Conservation (phyloP, 2,888 invertebrate genomes). For the Ernsta delagoae region DNA sequence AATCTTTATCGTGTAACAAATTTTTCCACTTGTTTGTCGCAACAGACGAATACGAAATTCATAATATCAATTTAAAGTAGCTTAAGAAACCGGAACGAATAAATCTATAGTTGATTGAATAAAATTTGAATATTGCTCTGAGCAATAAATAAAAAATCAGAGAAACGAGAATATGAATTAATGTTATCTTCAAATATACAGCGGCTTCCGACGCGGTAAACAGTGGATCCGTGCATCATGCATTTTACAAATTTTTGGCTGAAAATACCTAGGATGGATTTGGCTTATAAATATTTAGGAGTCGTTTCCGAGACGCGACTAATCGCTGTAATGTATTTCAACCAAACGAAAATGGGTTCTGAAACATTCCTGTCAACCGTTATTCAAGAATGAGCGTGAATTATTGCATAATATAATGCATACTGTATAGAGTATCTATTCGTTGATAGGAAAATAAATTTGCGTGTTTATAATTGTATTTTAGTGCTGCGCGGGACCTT, state of each 20-base stretch:
- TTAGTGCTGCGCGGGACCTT: neutral
- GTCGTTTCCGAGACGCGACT: slow-evolving; percentile 40
- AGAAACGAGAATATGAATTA: slow-evolving; percentile 34
- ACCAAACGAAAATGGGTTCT: slow-evolving; percentile 15
- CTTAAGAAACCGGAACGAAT: slow-evolving; percentile 7
- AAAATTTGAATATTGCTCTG: slow-evolving; percentile 13
- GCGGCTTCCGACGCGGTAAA: slow-evolving; percentile 42
- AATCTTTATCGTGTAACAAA: neutral
- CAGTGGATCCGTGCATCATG: slow-evolving; percentile 36
- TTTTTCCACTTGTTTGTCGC: slow-evolving; percentile 8
- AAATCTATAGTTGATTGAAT: neutral
- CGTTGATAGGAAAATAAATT: slow-evolving; percentile 9
- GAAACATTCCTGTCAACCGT: slow-evolving; percentile 24
- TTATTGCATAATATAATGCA: slow-evolving; percentile 12
- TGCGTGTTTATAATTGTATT: neutral
- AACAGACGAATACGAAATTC: slow-evolving; percentile 4
- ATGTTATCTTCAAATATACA: slow-evolving; percentile 44
- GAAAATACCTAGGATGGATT: slow-evolving; percentile 41
- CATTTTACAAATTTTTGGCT: slow-evolving; percentile 39
- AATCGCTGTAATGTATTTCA: slow-evolving; percentile 31
- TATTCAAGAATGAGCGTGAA: slow-evolving; percentile 16
- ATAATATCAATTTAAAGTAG: slow-evolving; percentile 5
- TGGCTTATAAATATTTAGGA: slow-evolving; percentile 44
- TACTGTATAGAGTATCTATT: neutral
- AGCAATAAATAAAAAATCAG: slow-evolving; percentile 8